These are phyloP conservation scores for Chelonus insularis DNA, from an alignment of 1,140 invertebrate species.

Conservation along the genomic window DNA sequence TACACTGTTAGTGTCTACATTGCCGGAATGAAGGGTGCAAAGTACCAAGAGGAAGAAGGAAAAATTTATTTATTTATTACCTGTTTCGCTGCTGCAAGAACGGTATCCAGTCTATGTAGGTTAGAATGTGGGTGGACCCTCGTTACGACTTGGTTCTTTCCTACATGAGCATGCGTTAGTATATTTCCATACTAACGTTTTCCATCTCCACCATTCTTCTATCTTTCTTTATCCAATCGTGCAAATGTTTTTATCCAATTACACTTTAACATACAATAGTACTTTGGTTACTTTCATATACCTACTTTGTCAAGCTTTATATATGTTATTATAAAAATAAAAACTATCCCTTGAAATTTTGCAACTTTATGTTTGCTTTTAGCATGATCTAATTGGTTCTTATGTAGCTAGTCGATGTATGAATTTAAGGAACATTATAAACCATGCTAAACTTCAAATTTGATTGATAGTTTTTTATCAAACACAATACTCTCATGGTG, in stretches of 20 bases:
- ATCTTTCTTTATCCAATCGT: background rate
- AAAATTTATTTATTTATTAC: constrained; percentile 20
- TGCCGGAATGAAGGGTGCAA: constrained; percentile 3
- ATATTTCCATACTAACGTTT: constrained; percentile 53
- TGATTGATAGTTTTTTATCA: no score
- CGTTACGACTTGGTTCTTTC: constrained; percentile 8
- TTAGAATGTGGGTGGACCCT: constrained; percentile 44
- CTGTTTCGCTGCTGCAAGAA: constrained; percentile 19
- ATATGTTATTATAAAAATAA: background rate
- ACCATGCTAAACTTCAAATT: no score
- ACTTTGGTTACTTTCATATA: background rate
- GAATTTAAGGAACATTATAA: no score
- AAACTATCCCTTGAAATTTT: no score
- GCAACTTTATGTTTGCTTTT: no score
- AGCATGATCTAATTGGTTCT: no score
- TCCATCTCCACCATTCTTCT: background rate
- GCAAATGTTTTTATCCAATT: constrained; percentile 14
- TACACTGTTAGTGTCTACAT: no score
- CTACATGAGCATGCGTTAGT: constrained; percentile 4
- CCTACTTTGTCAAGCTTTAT: background rate
- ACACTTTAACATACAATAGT: constrained; percentile 8
- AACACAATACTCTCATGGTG: no score
- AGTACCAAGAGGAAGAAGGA: background rate
- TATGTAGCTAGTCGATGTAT: no score
- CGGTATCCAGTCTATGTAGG: constrained; percentile 39